A percentile compares a stretch with the other conserved stretches of the same genome.
phyloP scores from a whole-genome alignment of 2,888 invertebrate species.

The Phaedon cochleariae region DNA sequence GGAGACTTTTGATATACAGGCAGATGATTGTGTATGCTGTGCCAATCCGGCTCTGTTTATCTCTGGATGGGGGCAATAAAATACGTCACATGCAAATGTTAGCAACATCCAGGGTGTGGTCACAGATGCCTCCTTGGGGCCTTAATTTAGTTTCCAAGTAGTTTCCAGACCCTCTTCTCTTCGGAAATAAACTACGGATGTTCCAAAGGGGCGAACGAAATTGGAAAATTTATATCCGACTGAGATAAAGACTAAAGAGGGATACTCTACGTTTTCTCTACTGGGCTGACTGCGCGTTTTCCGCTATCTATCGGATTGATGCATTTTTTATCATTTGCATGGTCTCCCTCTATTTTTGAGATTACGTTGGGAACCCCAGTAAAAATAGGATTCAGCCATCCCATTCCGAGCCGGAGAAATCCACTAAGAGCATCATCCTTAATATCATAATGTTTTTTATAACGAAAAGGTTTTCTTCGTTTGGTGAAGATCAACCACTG shows the following conservation, averaged over 20 bases:
- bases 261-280: constrained; percentile 42
- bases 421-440: no score
- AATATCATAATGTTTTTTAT: no score
- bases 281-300: constrained; percentile 40
- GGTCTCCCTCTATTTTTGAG: neutral
- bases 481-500: no score
- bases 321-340: neutral
- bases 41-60: constrained; percentile 18
- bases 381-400: neutral
- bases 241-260: constrained; percentile 57
- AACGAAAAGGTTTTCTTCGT: no score
- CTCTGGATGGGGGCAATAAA: constrained; percentile 60
- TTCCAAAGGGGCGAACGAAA: constrained; percentile 58
- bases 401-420: no score
- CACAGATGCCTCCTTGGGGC: constrained; percentile 63
- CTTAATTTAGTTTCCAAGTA: constrained; percentile 63
- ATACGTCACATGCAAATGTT: constrained; percentile 65
- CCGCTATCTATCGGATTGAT: constrained; percentile 17
- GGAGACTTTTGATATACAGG: no score
- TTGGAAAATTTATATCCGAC: constrained; percentile 61
- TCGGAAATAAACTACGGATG: constrained; percentile 56
- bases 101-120: constrained; percentile 62
- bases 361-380: neutral
- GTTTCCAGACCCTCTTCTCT: constrained; percentile 55
- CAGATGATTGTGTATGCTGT: no score